Evolutionary conservation across 2,888 invertebrate species (phyloP), one percentile per base, ranked within the genome.

Genomic region (Pyrgus malvae): DNA sequence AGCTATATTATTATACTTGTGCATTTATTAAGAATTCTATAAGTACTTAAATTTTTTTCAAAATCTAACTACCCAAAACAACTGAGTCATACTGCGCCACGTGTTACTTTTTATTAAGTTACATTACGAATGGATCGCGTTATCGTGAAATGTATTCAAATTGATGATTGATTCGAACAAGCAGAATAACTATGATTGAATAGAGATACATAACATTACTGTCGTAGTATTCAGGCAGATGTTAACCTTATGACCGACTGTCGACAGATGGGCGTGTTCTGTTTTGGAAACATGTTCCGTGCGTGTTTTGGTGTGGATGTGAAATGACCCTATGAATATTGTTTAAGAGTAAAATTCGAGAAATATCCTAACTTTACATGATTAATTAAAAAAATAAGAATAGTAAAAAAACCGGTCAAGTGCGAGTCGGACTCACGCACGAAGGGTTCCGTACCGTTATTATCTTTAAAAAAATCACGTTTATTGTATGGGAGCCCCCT

Each of bases 151-250:
- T 82, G 75, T 87, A 88, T 87, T 88, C 82, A 87, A 86, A 87
- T 86, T 86, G 87, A 82, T 89, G 88, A 89, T 89, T 89, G 89
- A 90, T 89, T 86, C 68, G 78, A 83, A 84, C 84, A 53, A 50
- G 41, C 45, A 29, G 53, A 37, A 31, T 53, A 46, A 53, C 73
- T 73, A 70, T 81, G 88, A 88, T 89, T 84, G 86, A 87, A 88
- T 88, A 81, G 85, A 53, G 51, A 89, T 89, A 89, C 87, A 87
- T 86, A 84, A 70, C 67, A 86, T 89, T 87, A 88, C 76, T 81
- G 84, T 83, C 81, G 66, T 70, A 71, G 82, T 72, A 71, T 72
- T 67, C 60, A 68, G 69, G 74, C 73, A 74, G 77, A 79, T 76
- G 79, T 71, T 80, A 73, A 84, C 79, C 85, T 51, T 77, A 70